These are phyloP conservation scores for Bombus breviceps DNA, from an alignment of 1,140 invertebrate genomes.

Conservation along the genomic window DNA sequence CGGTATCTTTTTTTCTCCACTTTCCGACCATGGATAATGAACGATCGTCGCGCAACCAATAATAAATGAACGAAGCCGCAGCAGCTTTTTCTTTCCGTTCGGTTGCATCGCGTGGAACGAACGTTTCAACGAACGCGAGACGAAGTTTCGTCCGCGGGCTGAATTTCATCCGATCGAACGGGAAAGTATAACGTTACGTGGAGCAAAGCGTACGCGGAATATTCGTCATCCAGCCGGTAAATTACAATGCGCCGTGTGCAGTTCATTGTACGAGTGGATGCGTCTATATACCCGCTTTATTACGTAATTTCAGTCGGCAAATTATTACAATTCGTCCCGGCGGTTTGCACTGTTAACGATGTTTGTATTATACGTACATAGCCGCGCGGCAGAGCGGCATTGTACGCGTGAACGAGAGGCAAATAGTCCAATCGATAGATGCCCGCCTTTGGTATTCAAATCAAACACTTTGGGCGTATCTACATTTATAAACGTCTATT, in stretches of 20 bases:
- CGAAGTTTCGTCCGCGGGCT: neutral
- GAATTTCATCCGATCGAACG: constrained; percentile 8
- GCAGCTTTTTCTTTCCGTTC: neutral
- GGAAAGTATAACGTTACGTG: constrained; percentile 16
- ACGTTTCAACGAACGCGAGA: neutral
- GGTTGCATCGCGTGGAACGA: too few species aligned
- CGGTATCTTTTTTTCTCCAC: neutral
- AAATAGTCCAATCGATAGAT: constrained; percentile 58
- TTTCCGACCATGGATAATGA: neutral
- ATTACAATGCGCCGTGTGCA: constrained; percentile 55
- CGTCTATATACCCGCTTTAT: constrained; percentile 55
- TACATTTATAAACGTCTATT: constrained; percentile 64
- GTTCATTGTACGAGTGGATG: constrained; percentile 56
- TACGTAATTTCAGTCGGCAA: constrained; percentile 60
- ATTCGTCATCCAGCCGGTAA: constrained; percentile 45
- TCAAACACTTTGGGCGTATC: constrained; percentile 53
- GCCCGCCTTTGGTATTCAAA: constrained; percentile 47
- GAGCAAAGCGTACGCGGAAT: constrained; percentile 32
- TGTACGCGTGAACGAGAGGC: constrained; percentile 49
- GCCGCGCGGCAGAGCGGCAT: neutral
- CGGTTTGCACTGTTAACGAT: constrained; percentile 50
- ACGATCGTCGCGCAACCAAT: neutral
- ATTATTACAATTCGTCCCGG: constrained; percentile 63
- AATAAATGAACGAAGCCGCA: neutral
- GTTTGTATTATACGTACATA: constrained; percentile 50